Percentiles rank a stretch among this genome's conserved stretches.
These are phyloP conservation scores for Parazoanthus swiftii DNA, from an alignment of 92 coral and sea anemone genomes.

Conservation along the genomic window DNA sequence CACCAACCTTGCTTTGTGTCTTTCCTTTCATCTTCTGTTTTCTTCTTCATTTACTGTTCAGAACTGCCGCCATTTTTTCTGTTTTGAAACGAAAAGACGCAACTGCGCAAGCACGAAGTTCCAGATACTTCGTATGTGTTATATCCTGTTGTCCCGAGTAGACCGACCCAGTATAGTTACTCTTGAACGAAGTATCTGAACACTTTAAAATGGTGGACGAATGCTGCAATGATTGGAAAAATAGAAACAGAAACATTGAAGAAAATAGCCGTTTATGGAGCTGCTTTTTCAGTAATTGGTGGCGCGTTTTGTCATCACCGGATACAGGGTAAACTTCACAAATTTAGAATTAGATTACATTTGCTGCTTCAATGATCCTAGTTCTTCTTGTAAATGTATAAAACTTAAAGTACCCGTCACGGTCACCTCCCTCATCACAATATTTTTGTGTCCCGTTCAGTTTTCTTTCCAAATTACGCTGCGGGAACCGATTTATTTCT, in stretches of 20 bases:
- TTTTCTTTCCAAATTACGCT: no score
- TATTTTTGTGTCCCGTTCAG: no score
- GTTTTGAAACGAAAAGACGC: background rate
- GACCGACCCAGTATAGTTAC: background rate
- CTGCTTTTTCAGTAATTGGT: conserved; percentile 81
- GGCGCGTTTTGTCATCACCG: conserved; percentile 87
- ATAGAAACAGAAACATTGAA: conserved; percentile 57
- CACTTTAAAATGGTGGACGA: conserved; percentile 11
- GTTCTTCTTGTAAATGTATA: no score
- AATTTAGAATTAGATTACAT: no score
- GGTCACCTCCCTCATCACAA: no score
- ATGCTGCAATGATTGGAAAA: conserved; percentile 2
- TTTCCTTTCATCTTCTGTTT: conserved; percentile 25
- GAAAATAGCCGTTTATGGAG: conserved; percentile 85
- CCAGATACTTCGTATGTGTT: background rate
- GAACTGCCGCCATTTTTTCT: conserved; percentile 40
- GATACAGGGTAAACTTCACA: conserved; percentile 76
- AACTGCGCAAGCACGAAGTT: background rate
- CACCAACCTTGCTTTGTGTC: conserved; percentile 32
- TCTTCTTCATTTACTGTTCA: background rate
- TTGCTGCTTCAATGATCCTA: no score
- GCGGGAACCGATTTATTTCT: no score
- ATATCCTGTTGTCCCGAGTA: background rate
- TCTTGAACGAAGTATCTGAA: background rate
- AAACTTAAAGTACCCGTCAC: no score